Percentiles rank a stretch among this genome's conserved stretches.
These are phyloP conservation scores for Drosophila repleta DNA, from an alignment of 1,140 invertebrate genomes.

Conservation along the genomic window DNA sequence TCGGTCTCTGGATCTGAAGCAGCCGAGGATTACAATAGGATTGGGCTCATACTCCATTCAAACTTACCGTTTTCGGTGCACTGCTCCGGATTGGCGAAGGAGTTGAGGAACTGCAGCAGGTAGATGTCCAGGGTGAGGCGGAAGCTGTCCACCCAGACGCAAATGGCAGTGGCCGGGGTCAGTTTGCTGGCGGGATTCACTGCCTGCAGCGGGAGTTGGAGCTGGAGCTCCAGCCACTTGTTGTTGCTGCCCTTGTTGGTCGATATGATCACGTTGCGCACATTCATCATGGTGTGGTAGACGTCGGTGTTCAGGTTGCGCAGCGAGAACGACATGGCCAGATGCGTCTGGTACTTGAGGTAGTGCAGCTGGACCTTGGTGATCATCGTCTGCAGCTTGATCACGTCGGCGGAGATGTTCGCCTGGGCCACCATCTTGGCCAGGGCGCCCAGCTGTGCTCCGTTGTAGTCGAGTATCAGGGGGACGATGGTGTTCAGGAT, in stretches of 20 bases:
- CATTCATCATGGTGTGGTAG: slow-evolving; percentile 63
- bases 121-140: slow-evolving; percentile 56
- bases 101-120: slow-evolving; percentile 72
- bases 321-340: slow-evolving; percentile 39
- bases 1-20: slow-evolving; percentile 32
- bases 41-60: no score
- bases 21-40: not conserved
- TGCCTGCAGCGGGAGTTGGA: slow-evolving; percentile 50
- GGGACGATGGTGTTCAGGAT: slow-evolving; percentile 43
- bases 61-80: slow-evolving; percentile 44
- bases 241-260: slow-evolving; percentile 50
- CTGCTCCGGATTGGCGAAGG: slow-evolving; percentile 6
- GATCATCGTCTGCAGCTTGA: slow-evolving; percentile 61
- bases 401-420: slow-evolving; percentile 52
- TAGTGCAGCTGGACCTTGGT: slow-evolving; percentile 54
- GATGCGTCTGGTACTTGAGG: slow-evolving; percentile 54
- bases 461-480: slow-evolving; percentile 39
- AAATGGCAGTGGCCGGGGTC: slow-evolving; percentile 47
- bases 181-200: not conserved
- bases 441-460: slow-evolving; percentile 23
- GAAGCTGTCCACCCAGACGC: slow-evolving; percentile 69
- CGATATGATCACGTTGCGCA: slow-evolving; percentile 57
- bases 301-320: slow-evolving; percentile 61
- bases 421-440: slow-evolving; percentile 33
- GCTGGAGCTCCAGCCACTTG: slow-evolving; percentile 71